A percentile compares a stretch with the other conserved stretches of the same genome.
These are phyloP conservation scores for Pachycephala philippinensis DNA, from an alignment of 2,113 vertebrate genomes.

Conservation along the genomic window DNA sequence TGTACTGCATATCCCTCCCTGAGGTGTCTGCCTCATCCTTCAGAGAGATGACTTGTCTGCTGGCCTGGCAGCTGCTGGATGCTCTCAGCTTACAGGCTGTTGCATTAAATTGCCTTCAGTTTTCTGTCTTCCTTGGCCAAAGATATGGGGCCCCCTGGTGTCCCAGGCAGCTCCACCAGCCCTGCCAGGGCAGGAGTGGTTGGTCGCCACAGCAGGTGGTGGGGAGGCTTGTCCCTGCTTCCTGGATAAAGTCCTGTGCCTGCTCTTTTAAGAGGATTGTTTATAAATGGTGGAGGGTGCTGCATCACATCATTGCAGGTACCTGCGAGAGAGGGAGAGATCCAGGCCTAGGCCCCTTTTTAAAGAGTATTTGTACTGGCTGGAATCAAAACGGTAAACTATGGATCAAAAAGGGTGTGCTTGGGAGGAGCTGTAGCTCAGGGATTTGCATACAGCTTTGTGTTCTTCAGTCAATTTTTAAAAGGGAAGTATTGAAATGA, in stretches of 20 bases:
- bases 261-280: background rate
- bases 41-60: background rate
- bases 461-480: background rate
- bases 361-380: background rate
- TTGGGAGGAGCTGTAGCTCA: background rate
- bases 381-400: background rate
- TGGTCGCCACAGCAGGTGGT: background rate
- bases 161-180: background rate
- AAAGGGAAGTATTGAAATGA: background rate
- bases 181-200: background rate
- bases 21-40: background rate
- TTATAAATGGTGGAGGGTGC: background rate
- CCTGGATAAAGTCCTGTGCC: background rate
- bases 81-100: background rate
- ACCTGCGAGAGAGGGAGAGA: background rate
- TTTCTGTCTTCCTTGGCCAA: background rate
- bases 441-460: background rate
- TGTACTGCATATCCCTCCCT: rapidly evolving
- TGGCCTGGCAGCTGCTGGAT: background rate
- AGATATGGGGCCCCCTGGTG: rapidly evolving
- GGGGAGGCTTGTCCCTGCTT: background rate
- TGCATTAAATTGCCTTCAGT: background rate
- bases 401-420: rapidly evolving
- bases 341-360: background rate
- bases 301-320: background rate